phyloP scores from a whole-genome alignment of 2,113 vertebrate species.

The Protobothrops mucrosquamatus region DNA sequence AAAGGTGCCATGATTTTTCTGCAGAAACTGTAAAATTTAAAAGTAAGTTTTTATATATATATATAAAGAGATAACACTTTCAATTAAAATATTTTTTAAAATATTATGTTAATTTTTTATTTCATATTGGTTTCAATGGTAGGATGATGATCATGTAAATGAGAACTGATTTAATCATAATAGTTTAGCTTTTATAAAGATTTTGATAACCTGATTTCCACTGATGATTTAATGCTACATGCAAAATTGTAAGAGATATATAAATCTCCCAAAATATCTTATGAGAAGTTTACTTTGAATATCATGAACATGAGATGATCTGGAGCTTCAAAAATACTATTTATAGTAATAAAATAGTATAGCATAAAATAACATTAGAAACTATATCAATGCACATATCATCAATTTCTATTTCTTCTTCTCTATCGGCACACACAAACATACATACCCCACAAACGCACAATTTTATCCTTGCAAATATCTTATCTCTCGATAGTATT shows the following conservation, averaged over 20 bases:
- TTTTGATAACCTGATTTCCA: background rate
- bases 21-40: background rate
- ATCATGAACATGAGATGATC: background rate
- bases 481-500: background rate
- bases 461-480: background rate
- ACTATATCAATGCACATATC: background rate
- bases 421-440: background rate
- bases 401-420: background rate
- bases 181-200: background rate
- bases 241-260: background rate
- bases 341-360: background rate
- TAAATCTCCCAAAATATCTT: background rate
- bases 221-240: background rate
- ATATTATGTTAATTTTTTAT: background rate
- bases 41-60: background rate
- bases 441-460: background rate
- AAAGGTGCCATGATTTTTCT: background rate
- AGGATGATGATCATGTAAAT: background rate
- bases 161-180: background rate
- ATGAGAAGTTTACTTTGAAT: background rate
- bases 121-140: background rate
- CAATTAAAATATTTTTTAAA: background rate
- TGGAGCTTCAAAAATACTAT: background rate
- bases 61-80: background rate
- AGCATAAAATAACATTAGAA: background rate